Evolutionary conservation across 2,113 vertebrate species (phyloP), one percentile per base, ranked within the genome.

Genomic region (Saguinus imperator): DNA sequence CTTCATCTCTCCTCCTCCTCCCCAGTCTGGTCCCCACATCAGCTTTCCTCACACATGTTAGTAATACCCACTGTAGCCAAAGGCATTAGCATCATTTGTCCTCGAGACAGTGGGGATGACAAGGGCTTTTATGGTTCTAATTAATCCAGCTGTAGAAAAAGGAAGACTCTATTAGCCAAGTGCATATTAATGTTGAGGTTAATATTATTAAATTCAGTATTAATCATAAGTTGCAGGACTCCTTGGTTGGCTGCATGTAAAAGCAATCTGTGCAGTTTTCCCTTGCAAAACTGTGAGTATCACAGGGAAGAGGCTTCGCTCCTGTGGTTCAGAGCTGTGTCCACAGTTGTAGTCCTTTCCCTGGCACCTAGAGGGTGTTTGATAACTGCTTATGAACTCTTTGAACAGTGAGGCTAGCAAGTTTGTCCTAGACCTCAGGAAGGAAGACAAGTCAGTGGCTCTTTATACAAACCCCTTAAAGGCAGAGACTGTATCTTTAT

Each of bases 61-160:
- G 94, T 87, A 97, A 97, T 97, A 85, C 93, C 77, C 66, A 8
- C 32, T 90, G 48, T 8, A 75, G 95, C 97, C 97, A 97, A 97
- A 77, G 48, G 55, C 10, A 79, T 96, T 75, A 97, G 95, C 92
- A 96, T 98, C 97, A 66, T 92, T 96, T 97, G 95, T 97, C 85
- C 94, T 91, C 13, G 0, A 93, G 89, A 58, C 27, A 43, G 76
- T 89, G 91, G 89, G 50, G 83, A 97, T 95, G 95, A 98, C 20
- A 72, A 96, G 94, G 72, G 90, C 92, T 97, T 98, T 94, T 95
- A 94, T 70, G 76, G 81, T 48, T 52, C 29, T 90, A 87, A 95
- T 95, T 95, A 94, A 94, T 85, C 92, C 96, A 94, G n/a, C 95
- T 81, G 50, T 70, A 95, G 96, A 87, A 93, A 97, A 91, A 84